A percentile compares a stretch with the other conserved stretches of the same genome.
Conservation (phyloP, 2,797 vertebrate species). For the Danio tinwini region DNA sequence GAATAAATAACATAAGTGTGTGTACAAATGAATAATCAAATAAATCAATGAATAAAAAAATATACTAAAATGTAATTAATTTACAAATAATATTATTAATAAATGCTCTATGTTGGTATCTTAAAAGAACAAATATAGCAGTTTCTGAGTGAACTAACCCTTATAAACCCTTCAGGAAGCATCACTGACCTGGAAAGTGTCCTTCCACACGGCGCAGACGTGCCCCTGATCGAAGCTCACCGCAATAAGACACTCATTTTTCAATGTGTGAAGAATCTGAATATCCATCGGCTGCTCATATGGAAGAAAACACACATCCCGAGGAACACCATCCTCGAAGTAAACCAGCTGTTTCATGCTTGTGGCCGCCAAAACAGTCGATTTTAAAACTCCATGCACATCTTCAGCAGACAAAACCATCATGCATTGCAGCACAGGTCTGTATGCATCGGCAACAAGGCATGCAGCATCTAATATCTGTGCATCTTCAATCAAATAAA, state of each 20-base stretch:
- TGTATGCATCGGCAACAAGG: constrained; percentile 86
- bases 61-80: too few species aligned
- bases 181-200: constrained; percentile 83
- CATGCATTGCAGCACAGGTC: constrained; percentile 78
- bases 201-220: constrained; percentile 84
- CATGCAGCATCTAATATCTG: constrained; percentile 68
- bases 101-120: too few species aligned
- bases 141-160: too few species aligned
- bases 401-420: constrained; percentile 72
- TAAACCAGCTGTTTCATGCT: constrained; percentile 84
- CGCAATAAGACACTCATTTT: constrained; percentile 76
- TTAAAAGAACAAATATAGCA: too few species aligned
- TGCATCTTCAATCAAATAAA: constrained; percentile 76
- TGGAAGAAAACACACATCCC: constrained; percentile 84
- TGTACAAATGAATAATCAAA: too few species aligned
- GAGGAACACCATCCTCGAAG: constrained; percentile 84
- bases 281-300: constrained; percentile 80
- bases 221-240: constrained; percentile 80
- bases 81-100: too few species aligned
- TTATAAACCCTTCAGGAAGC: too few species aligned
- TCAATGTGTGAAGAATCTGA: constrained; percentile 75
- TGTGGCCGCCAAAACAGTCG: constrained; percentile 80
- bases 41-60: too few species aligned
- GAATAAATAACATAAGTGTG: too few species aligned
- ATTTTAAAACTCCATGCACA: constrained; percentile 66